Percentiles rank a stretch among this genome's conserved stretches.
phyloP scores from a whole-genome alignment of 2,888 invertebrate species.

The Tanytarsus gracilentus region DNA sequence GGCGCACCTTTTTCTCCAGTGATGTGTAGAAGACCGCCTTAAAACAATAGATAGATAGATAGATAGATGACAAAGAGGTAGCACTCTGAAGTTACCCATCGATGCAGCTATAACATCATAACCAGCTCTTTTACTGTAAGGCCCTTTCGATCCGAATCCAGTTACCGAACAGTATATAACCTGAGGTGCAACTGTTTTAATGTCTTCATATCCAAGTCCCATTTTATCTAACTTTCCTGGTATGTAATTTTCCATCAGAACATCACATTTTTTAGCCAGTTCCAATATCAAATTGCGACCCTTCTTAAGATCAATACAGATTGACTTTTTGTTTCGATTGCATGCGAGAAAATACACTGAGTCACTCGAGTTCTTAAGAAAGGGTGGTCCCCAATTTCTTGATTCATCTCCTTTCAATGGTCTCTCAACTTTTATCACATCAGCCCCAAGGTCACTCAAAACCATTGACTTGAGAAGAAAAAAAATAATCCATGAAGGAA shows the following conservation, averaged over 20 bases:
- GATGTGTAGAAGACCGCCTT: conserved; percentile 78
- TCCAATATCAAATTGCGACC: conserved; percentile 61
- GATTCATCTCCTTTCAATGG: conserved; percentile 79
- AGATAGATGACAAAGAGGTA: no score
- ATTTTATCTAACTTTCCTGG: conserved; percentile 76
- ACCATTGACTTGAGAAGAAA: conserved; percentile 60
- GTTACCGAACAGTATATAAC: conserved; percentile 90
- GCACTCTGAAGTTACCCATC: no score
- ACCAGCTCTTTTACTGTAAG: conserved; percentile 79
- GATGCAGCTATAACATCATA: conserved; percentile 95
- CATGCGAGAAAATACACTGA: conserved; percentile 77
- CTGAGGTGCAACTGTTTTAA: conserved; percentile 60
- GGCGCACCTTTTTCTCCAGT: conserved; percentile 82
- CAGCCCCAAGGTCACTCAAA: conserved; percentile 85
- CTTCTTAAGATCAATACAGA: conserved; percentile 75
- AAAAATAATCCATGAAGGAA: not conserved
- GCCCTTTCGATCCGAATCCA: conserved; percentile 83
- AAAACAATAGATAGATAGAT: no score
- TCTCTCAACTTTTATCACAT: conserved; percentile 84
- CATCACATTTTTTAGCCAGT: conserved; percentile 68
- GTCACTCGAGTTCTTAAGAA: conserved; percentile 54
- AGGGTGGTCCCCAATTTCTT: conserved; percentile 90
- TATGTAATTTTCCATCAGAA: conserved; percentile 87
- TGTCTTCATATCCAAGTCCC: conserved; percentile 68
- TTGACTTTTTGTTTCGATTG: conserved; percentile 91